A percentile compares a stretch with the other conserved stretches of the same genome.
Evolutionary conservation across 2,113 vertebrate genomes (phyloP).

Genomic region (Bothrops jararaca): DNA sequence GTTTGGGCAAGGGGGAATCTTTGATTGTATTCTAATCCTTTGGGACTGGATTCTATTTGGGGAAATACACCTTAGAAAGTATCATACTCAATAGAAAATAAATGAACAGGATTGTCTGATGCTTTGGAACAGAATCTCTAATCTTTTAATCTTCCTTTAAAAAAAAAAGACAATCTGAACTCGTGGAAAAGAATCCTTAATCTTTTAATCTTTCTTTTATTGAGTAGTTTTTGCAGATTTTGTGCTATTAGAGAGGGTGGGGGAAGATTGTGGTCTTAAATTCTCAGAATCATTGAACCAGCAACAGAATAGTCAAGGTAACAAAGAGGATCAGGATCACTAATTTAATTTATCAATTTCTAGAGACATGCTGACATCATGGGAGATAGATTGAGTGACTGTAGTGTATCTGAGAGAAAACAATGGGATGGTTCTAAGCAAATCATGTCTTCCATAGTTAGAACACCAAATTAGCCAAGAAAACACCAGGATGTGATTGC

Average conservation of each 20-base stretch:
- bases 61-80: constrained; percentile 9
- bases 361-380: not conserved
- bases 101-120: constrained; percentile 27
- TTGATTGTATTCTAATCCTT: constrained; percentile 43
- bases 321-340: not conserved
- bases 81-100: constrained; percentile 25
- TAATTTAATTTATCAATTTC: not conserved
- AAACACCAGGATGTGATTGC: not conserved
- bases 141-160: not conserved
- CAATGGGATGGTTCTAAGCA: not conserved
- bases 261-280: not conserved
- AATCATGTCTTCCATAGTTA: not conserved
- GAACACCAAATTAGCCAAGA: not conserved
- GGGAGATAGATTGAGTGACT: not conserved
- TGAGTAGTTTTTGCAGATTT: not conserved
- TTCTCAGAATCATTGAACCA: not conserved
- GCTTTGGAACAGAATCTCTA: constrained; percentile 19
- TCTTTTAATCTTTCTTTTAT: not conserved
- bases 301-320: not conserved
- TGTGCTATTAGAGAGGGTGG: not conserved
- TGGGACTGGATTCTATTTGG: constrained; percentile 24
- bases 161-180: constrained; percentile 2
- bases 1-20: constrained; percentile 30
- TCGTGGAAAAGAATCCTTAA: constrained; percentile 17
- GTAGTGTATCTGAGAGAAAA: no score